Conservation (phyloP, 2,797 vertebrate genomes). For the Danio tinwini region DNA sequence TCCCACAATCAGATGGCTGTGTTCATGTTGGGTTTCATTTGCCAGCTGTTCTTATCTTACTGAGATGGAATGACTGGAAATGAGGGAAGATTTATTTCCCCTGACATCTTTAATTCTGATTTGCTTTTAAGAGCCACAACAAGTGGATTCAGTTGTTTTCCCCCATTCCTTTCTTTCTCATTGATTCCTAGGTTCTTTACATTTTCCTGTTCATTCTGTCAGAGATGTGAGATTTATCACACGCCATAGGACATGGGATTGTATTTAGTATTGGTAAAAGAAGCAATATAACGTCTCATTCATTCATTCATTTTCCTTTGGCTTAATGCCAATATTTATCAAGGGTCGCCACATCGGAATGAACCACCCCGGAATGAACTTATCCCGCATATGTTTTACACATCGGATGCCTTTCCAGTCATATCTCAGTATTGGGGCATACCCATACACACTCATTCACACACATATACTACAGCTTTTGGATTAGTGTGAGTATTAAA, state of each 20-base stretch:
- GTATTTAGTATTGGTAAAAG: background rate
- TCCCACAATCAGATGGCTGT: slow-evolving; percentile 74
- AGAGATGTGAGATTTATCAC: background rate
- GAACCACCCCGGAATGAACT: no score
- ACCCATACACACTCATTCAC: no score
- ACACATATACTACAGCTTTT: no score
- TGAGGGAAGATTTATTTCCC: slow-evolving; percentile 45
- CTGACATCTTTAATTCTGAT: slow-evolving; percentile 41
- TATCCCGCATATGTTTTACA: no score
- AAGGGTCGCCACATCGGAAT: no score
- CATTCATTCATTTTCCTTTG: no score
- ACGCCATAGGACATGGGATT: background rate
- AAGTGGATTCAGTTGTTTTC: slow-evolving; percentile 49
- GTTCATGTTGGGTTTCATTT: slow-evolving; percentile 53
- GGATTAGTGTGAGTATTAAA: no score
- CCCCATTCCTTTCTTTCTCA: slow-evolving; percentile 34
- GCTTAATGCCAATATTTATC: no score
- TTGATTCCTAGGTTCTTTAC: background rate
- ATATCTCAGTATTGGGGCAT: no score
- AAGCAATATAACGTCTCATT: no score
- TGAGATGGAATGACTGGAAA: slow-evolving; percentile 43
- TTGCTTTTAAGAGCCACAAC: slow-evolving; percentile 49
- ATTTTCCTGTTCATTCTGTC: slow-evolving; percentile 13
- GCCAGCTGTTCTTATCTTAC: slow-evolving; percentile 68
- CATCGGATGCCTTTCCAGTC: no score